Base-by-base conservation (phyloP, 1,140 invertebrate species). In the Psilanteris sp. region DNA sequence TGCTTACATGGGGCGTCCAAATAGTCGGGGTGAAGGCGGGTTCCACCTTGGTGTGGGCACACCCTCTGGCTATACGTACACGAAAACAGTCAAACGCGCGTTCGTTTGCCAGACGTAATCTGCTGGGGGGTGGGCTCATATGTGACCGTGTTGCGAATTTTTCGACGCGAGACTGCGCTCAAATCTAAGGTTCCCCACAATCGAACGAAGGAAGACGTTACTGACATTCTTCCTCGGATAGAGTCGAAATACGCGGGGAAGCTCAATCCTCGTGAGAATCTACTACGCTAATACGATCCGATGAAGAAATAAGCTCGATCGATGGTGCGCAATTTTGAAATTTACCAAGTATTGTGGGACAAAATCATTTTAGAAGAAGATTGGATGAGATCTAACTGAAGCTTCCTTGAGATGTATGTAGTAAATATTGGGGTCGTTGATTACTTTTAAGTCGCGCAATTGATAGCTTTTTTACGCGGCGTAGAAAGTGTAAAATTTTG, bases 1-100 rank as follows among this genome's bases (percentile, higher is more conserved):
- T 82, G 80, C 81, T 81, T 79, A 55, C 72, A 62, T 77, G 76
- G 82, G 83, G 81, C 81, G 80, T 75, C 81, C 80, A 83, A 84
- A 82, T 82, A 61, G 52, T 70, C 62, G 61, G 80, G 74, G 75
- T 77, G 79, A 82, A 82, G 81, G 81, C 78, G 66, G 66, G 72
- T 70, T 79, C 48, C 55, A 31, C 15, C 20, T 68, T 50, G 29
- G 50, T 59, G 73, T 71, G 46, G 73, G 73, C 73, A 77, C 73
- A 77, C 74, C 74, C 74, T 77, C 74, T 59, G 67, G 66, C 61
- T 37, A 44, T 67, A 50, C 32, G 66, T 67, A 70, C 74, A 62
- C 66, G 59, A 66, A 77, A 71, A 72, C 67, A 72, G 67, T 54
- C 54, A 57, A 67, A 70, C 61, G 61, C 61, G 32, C 52, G 20